phyloP scores from a whole-genome alignment of 2,797 vertebrate genomes.

The Peromyscus attwateri region DNA sequence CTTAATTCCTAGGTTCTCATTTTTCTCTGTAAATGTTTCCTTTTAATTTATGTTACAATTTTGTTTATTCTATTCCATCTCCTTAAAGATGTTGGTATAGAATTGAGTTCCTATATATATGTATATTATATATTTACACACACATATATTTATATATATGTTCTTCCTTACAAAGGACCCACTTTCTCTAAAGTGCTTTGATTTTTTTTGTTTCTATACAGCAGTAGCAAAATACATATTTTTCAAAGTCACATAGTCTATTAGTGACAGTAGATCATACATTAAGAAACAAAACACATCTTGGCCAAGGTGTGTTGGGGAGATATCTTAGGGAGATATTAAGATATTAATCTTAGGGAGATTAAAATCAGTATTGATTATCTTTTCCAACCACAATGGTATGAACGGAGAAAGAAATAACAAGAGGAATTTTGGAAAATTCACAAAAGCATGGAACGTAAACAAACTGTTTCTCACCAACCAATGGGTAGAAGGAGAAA shows the following conservation, averaged over 20 bases:
- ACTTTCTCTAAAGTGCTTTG: neutral
- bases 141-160: neutral
- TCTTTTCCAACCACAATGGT: neutral
- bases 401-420: neutral
- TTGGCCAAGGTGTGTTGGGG: neutral
- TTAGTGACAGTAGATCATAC: neutral
- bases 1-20: neutral
- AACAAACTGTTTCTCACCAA: neutral
- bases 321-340: neutral
- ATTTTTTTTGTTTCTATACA: neutral
- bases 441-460: neutral
- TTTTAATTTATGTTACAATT: neutral
- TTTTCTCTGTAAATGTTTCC: neutral
- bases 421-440: neutral
- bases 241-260: neutral
- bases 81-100: neutral
- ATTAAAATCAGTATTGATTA: neutral
- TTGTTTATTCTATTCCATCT: slow-evolving; percentile 17
- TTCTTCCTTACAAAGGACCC: neutral
- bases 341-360: neutral
- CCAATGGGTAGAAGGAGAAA: neutral
- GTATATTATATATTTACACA: neutral
- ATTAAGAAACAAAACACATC: neutral
- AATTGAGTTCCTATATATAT: neutral
- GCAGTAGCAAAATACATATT: neutral